Percentiles rank a stretch among this genome's conserved stretches.
Evolutionary conservation across 2,797 vertebrate species (phyloP).

Genomic region (Liasis olivaceus): DNA sequence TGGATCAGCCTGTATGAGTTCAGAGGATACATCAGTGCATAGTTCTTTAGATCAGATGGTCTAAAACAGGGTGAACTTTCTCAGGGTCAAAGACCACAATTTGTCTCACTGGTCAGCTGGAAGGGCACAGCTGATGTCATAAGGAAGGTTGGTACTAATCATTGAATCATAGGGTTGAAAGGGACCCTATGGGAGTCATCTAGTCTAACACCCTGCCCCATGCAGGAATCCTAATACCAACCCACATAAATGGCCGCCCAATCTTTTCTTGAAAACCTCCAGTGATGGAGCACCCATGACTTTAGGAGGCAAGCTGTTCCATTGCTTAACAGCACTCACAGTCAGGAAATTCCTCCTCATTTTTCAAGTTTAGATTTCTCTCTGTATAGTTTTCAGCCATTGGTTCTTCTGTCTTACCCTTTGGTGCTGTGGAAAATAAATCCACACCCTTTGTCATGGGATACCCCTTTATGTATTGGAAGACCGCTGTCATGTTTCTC

Average conservation of each 20-base stretch:
- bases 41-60: neutral
- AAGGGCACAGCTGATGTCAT: neutral
- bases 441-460: neutral
- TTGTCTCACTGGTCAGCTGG: neutral
- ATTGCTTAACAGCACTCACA: neutral
- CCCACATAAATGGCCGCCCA: neutral
- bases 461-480: neutral
- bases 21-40: neutral
- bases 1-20: neutral
- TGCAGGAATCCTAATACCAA: neutral
- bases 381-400: neutral
- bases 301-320: neutral
- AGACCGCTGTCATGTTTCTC: neutral
- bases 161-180: neutral
- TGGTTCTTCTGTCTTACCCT: neutral
- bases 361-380: neutral
- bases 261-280: neutral
- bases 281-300: neutral
- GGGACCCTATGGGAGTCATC: neutral
- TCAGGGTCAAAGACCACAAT: neutral
- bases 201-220: neutral
- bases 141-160: neutral
- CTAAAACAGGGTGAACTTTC: neutral
- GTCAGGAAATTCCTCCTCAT: neutral
- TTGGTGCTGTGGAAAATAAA: neutral